These are phyloP conservation scores for Diceros bicornis DNA, from an alignment of 2,797 vertebrate genomes.

Conservation along the genomic window DNA sequence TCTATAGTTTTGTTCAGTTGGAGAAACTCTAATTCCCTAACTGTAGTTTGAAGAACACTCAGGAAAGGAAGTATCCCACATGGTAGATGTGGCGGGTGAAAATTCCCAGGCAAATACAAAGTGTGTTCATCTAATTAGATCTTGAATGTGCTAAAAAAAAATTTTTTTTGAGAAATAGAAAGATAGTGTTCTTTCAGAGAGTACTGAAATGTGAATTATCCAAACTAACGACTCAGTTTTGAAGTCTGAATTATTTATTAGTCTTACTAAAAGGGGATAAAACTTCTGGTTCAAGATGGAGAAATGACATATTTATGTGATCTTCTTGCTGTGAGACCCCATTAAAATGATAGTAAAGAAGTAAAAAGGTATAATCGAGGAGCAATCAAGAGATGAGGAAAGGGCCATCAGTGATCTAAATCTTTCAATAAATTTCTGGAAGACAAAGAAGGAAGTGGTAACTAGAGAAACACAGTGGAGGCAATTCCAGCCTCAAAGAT, in stretches of 20 bases:
- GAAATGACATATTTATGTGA: neutral
- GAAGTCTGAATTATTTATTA: constrained; percentile 16
- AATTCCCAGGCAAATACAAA: neutral
- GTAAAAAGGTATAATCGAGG: neutral
- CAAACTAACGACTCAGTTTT: neutral
- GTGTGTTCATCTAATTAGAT: neutral
- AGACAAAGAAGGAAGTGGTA: neutral
- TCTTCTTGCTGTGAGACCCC: neutral
- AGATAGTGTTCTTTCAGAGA: constrained; percentile 14
- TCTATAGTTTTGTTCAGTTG: neutral
- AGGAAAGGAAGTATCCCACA: neutral
- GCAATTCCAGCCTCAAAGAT: neutral
- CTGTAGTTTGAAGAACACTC: neutral
- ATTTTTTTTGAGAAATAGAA: neutral
- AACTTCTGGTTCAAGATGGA: neutral
- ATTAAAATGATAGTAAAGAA: constrained; percentile 33
- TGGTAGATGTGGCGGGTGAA: neutral
- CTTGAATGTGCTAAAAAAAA: neutral
- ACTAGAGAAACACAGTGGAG: neutral
- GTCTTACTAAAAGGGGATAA: constrained; percentile 29
- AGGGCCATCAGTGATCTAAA: neutral
- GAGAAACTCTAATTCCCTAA: neutral
- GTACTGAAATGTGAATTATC: neutral
- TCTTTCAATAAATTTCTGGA: neutral
- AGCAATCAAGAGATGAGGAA: neutral